phyloP scores from a whole-genome alignment of 1,140 invertebrate genomes.

The Sesamia nonagrioides region DNA sequence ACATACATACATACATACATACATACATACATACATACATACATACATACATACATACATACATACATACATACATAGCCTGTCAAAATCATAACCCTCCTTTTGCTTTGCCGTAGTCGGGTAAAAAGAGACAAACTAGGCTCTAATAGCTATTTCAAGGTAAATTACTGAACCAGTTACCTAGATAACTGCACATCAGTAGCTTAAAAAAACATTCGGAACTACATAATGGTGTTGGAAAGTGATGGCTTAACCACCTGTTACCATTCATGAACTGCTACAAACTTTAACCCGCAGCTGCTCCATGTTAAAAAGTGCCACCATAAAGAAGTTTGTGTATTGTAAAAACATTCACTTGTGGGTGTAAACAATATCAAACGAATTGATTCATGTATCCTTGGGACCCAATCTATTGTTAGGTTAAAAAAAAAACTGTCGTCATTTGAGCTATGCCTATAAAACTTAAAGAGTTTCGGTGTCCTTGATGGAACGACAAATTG shows the following conservation, averaged over 20 bases:
- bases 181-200: not conserved
- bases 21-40: too few relatives aligned
- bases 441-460: not conserved
- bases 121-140: too few relatives aligned
- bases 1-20: too few relatives aligned
- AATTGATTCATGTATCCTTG: not conserved
- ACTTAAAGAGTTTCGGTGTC: not conserved
- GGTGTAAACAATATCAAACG: not conserved
- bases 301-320: slow-evolving; percentile 8
- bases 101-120: too few relatives aligned
- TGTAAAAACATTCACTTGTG: not conserved
- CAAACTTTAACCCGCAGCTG: slow-evolving; percentile 24
- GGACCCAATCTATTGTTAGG: too few relatives aligned
- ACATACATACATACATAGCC: too few relatives aligned
- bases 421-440: too few relatives aligned
- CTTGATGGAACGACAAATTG: slow-evolving; percentile 5
- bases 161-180: not conserved
- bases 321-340: slow-evolving; percentile 32
- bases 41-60: too few relatives aligned
- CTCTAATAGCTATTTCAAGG: not conserved
- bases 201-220: slow-evolving; percentile 2
- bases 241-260: slow-evolving; percentile 40
- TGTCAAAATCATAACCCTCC: too few relatives aligned
- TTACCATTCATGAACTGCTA: slow-evolving; percentile 30
- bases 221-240: slow-evolving; percentile 22